A percentile compares a stretch with the other conserved stretches of the same genome.
Evolutionary conservation across 2,888 invertebrate genomes (phyloP).

Genomic region (Silvanus unidentatus): DNA sequence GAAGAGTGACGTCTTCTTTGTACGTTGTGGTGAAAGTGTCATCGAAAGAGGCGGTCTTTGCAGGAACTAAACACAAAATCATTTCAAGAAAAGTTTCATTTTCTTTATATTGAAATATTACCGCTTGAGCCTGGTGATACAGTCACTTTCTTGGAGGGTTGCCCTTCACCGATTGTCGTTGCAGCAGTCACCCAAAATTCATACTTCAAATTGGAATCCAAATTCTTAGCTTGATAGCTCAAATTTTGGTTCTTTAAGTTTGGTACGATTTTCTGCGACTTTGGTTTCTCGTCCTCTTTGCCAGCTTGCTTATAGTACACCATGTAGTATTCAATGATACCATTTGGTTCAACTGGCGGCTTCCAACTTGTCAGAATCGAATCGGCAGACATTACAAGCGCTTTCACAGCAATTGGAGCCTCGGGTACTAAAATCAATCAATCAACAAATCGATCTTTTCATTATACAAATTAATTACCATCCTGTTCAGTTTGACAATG

Average conservation of each 20-base stretch:
- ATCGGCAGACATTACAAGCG: conserved; percentile 84
- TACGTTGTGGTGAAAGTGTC: conserved; percentile 88
- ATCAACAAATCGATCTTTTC: conserved; percentile 5
- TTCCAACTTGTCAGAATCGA: conserved; percentile 93
- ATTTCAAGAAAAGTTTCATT: not conserved
- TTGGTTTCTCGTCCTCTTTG: conserved; percentile 50
- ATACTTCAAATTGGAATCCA: conserved; percentile 76
- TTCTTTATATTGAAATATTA: conserved; percentile 33
- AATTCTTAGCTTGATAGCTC: conserved; percentile 78
- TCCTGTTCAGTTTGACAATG: conserved; percentile 95
- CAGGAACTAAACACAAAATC: conserved; percentile 63
- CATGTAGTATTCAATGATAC: conserved; percentile 87
- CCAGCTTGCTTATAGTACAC: conserved; percentile 68
- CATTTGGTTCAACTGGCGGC: conserved; percentile 87
- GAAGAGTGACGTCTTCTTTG: conserved; percentile 85
- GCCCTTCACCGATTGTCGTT: conserved; percentile 90
- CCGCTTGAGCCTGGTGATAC: conserved; percentile 79
- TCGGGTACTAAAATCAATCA: conserved; percentile 68
- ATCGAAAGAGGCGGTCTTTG: conserved; percentile 92
- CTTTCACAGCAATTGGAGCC: conserved; percentile 88
- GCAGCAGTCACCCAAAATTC: conserved; percentile 94
- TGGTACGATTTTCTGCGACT: conserved; percentile 72
- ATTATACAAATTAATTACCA: conserved; percentile 50
- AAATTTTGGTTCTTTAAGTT: conserved; percentile 60
- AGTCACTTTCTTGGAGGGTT: conserved; percentile 79